Base-by-base conservation (phyloP, 2,797 vertebrate species). In the Heteromormyrus szaboi region DNA sequence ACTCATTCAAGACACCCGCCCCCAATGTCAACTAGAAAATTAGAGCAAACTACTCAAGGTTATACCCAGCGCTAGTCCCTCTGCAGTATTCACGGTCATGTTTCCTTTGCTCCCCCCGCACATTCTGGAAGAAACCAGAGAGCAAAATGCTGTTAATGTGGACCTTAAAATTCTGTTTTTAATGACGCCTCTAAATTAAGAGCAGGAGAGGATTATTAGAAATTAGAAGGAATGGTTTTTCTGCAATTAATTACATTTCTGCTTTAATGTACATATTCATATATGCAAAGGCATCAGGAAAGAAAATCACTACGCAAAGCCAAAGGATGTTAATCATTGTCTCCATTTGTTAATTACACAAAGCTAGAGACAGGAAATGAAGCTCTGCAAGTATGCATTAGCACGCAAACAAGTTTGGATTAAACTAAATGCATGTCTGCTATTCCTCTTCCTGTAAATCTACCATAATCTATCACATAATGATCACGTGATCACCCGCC, bases 31-130 rank as follows among this genome's bases (percentile, higher is more conserved):
- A 44, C 72, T 37, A 41, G 72, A 14, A 79, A 79, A 79, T 79
- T 79, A 79, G 72, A 37, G 72, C 72, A 79, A 41, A 79, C 72
- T 79, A 79, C 72, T 79, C 72, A 79, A 79, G 72, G 72, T 79
- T 79, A 79, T 41, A 79, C 72, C 17, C 72, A 79, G 37, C 33
- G 72, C 37, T 79, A 79, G 72, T 79, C 72, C 72, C 37, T 44
- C 72, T 17, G 72, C 72, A 37, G 37, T 79, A n/a, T 41, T 37
- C 37, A 19, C 37, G 72, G 29, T 79, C 72, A 37, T 79, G 72
- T 79, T 79, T 44, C 17, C 17, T 44, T 79, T 19, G 25, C 72
- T 19, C 33, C 37, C 17, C 68, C 33, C 29, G 33, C 33, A 79
- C 72, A 37, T 44, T 79, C 72, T 37, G 37, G 72, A 79, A 37